Evolutionary conservation across 64 coral and sea anemone species (phyloP), one percentile per base, ranked within the genome.

Genomic region (Montipora efflorescens): DNA sequence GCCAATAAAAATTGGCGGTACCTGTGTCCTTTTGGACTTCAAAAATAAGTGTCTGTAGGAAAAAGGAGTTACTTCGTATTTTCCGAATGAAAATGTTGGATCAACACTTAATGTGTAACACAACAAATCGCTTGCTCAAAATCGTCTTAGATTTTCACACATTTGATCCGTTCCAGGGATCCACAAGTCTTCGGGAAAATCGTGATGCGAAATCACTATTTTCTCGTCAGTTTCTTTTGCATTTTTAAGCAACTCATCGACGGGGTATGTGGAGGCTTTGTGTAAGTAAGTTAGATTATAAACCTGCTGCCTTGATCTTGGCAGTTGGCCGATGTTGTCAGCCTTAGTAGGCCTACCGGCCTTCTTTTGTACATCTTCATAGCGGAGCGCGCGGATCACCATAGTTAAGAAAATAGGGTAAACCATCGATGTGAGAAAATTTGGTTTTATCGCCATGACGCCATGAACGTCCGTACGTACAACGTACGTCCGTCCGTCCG

Each of bases 21-120:
- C 50, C 75, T 79, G 75, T 12, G 90, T 83, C 43, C 79, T 91
- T 22, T 91, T 83, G 36, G 90, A 70, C 53, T 74, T 91, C 19
- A 91, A 59, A 74, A 91, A 91, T 10, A 91, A 82, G 21, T 91
- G 53, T 47, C 77, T 91, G 79, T 91, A 90, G 47, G 53, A 78
- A 45, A 90, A 78, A 48, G 88, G 88, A 13, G 88, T 90, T 9
- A 90, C 89, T 55, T 91, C 79, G 43, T 83, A 88, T 18, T 93
- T 59, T 19, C 76, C 83, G 36, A 94, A 84, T 18, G 53, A 45
- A 76, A 89, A 89, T 59, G 87, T 94, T 14, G 77, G 87, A 48
- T 90, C 77, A 28, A 90, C 76, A 14, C 50, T 76, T 10, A 67
- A 74, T 12, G 68, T 78, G 67, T 90, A 28, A 70, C 57, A 75